phyloP scores from a whole-genome alignment of 2,888 invertebrate species.

The Lampropteryx suffumata region DNA sequence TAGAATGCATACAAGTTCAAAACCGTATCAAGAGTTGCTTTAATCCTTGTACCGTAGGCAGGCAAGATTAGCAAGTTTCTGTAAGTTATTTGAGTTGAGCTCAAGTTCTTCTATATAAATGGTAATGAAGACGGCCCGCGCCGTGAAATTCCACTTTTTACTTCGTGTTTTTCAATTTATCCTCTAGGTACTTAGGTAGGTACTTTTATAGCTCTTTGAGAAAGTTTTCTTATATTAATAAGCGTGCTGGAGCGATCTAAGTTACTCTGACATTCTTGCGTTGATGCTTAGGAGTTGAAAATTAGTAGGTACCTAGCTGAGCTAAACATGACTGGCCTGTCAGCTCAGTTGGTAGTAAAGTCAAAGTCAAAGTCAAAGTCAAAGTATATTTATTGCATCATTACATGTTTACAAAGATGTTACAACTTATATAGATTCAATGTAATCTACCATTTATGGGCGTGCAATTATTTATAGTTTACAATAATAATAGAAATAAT shows the following conservation, averaged over 20 bases:
- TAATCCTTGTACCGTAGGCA: conserved; percentile 58
- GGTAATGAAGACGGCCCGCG: conserved; percentile 55
- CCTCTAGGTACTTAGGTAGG: conserved; percentile 24
- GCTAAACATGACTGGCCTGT: no score
- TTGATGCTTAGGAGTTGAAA: no score
- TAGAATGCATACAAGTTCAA: no score
- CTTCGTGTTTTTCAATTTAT: conserved; percentile 62
- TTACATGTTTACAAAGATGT: no score
- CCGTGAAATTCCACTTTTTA: conserved; percentile 42
- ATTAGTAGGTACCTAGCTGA: no score
- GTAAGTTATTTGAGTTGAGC: conserved; percentile 49
- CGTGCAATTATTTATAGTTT: no score
- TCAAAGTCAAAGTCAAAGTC: no score
- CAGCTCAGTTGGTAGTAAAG: no score
- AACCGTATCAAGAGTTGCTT: conserved; percentile 36
- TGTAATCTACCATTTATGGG: no score
- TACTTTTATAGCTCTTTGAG: conserved; percentile 44
- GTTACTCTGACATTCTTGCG: neutral
- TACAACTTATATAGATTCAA: no score
- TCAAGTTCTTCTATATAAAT: conserved; percentile 73
- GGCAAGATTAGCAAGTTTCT: conserved; percentile 57
- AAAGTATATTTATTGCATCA: no score
- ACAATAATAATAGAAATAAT: no score
- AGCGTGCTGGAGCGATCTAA: conserved; percentile 22
- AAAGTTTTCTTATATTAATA: conserved; percentile 43